phyloP scores from a whole-genome alignment of 1,140 invertebrate species.

The Lysiphlebus fabarum region DNA sequence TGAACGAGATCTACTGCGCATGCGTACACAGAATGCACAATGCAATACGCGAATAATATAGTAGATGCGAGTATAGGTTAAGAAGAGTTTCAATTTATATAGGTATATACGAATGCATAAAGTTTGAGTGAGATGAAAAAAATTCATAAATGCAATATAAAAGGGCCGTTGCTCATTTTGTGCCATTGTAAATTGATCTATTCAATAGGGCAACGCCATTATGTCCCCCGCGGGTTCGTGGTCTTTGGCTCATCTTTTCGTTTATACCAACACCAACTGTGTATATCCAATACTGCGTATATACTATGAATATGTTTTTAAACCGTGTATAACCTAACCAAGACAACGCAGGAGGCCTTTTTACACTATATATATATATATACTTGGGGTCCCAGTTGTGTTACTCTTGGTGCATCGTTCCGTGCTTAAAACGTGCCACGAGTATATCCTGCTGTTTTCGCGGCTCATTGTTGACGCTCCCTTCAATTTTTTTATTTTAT shows the following conservation, averaged over 20 bases:
- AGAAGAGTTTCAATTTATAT: no score
- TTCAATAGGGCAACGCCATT: conserved; percentile 44
- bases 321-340: background rate
- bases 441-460: conserved; percentile 37
- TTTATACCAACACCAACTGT: conserved; percentile 22
- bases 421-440: conserved; percentile 32
- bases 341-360: conserved; percentile 25
- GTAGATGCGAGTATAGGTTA: no score
- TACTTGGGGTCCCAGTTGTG: background rate
- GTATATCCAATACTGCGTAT: no score
- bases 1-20: conserved; percentile 24
- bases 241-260: conserved; percentile 24
- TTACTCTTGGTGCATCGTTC: conserved; percentile 28
- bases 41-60: no score
- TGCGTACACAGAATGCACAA: conserved; percentile 28
- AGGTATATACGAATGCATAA: no score
- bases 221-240: conserved; percentile 34
- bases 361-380: conserved; percentile 8
- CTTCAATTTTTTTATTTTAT: conserved; percentile 28
- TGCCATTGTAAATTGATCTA: conserved; percentile 54
- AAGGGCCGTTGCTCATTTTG: conserved; percentile 45
- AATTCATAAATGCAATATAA: conserved; percentile 13
- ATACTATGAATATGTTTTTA: background rate
- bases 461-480: conserved; percentile 34
- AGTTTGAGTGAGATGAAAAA: background rate